Conservation (phyloP, 2,888 invertebrate genomes). For the Dendrolimus pini region DNA sequence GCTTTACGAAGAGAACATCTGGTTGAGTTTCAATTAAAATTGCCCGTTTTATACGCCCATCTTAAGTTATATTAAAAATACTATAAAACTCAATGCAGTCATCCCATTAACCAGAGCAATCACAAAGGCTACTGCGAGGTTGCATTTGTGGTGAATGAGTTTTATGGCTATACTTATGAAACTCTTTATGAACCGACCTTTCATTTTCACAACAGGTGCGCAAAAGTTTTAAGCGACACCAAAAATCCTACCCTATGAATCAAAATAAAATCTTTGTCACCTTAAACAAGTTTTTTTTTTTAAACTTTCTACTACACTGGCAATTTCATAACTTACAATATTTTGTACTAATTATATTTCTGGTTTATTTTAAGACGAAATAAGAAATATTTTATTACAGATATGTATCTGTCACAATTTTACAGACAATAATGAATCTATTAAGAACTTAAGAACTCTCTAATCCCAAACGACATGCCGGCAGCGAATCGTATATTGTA, state of each 20-base stretch:
- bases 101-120: slow-evolving; percentile 41
- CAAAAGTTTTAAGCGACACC: too few relatives aligned
- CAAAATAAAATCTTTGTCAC: neutral
- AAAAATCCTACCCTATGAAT: too few relatives aligned
- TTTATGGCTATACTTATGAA: slow-evolving; percentile 43
- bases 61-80: slow-evolving; percentile 51
- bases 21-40: slow-evolving; percentile 58
- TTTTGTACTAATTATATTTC: too few relatives aligned
- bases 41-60: slow-evolving; percentile 45
- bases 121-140: slow-evolving; percentile 49
- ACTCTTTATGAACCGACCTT: neutral
- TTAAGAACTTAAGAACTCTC: neutral
- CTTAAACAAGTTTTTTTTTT: neutral
- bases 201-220: too few relatives aligned
- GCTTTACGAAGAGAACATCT: slow-evolving; percentile 53
- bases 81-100: slow-evolving; percentile 48
- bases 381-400: neutral
- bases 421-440: neutral
- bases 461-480: neutral
- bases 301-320: neutral
- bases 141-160: slow-evolving; percentile 44
- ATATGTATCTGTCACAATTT: neutral
- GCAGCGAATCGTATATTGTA: slow-evolving; percentile 1
- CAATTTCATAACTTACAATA: too few relatives aligned
- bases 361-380: neutral